Percentiles rank a stretch among this genome's conserved stretches.
These are phyloP conservation scores for Hylomyscus alleni DNA, from an alignment of 2,797 vertebrate genomes.

Conservation along the genomic window DNA sequence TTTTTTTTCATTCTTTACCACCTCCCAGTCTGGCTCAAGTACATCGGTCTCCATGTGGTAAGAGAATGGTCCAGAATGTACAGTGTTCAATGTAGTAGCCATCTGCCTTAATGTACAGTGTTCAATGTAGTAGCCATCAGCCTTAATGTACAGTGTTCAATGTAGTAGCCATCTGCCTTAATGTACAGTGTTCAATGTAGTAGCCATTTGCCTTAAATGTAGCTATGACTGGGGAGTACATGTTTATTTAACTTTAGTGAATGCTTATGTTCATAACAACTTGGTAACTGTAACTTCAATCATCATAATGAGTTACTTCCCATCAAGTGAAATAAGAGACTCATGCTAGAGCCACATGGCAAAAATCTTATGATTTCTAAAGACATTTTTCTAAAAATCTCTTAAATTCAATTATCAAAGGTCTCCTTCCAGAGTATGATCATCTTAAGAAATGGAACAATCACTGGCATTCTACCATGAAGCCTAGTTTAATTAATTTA, in stretches of 20 bases:
- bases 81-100: neutral
- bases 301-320: neutral
- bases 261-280: neutral
- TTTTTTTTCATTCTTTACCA: constrained; percentile 34
- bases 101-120: neutral
- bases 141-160: neutral
- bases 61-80: neutral
- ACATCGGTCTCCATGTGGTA: neutral
- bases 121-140: no score
- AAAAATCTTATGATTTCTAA: constrained; percentile 54
- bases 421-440: neutral
- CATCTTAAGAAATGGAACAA: constrained; percentile 46
- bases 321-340: neutral
- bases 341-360: neutral
- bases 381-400: constrained; percentile 32
- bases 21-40: neutral
- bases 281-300: neutral
- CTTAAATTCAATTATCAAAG: constrained; percentile 56
- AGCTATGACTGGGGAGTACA: neutral
- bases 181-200: neutral
- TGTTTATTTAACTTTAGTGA: constrained; percentile 26
- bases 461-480: neutral
- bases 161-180: no score
- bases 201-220: neutral
- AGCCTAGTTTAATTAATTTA: constrained; percentile 10